Base-by-base conservation (phyloP, 2,888 invertebrate genomes). In the Pammene aurita region DNA sequence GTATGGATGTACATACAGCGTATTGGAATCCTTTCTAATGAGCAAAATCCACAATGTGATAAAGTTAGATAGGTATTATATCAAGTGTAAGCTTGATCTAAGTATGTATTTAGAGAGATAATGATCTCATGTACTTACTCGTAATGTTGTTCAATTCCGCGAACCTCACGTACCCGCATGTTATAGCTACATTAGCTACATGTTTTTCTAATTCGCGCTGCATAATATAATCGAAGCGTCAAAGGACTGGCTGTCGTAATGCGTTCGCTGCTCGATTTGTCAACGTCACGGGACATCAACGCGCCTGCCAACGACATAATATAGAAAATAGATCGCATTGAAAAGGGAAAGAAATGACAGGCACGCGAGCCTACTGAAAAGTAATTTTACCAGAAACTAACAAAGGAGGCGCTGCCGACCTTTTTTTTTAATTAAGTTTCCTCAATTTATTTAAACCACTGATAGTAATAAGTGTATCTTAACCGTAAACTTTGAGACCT, bases 241-340 rank as follows among this genome's bases (percentile, higher is more conserved):
- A 79, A 80, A 80, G 75, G 77, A 78, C 76, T 73, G 74, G 76
- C 79, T 80, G 88, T 88, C 89, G 80, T 77, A 78, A 78, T 79
- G 82, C 77, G 80, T 84, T 82, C 79, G 76, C 72, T 76, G 76
- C 80, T 82, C 88, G 84, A 91, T 91, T 89, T 87, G 84, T 91
- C 89, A 89, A 90, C 81, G 90, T 89, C 89, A 80, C 72, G 75
- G 74, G 76, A 78, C 82, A 85, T 86, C 83, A 79, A 79, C 76
- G 79, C 80, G 81, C 79, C 80, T 85, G 87, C 84, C 84, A 79
- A 78, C 80, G 77, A 75, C 80, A 81, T 73, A 74, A 72, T 73
- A 74, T 61, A 67, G 70, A 69, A 66, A 67, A 67, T 62, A 70
- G 61, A 67, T 57, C 44, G 67, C 52, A 67, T 66, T 57, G 61